Evolutionary conservation across 2,888 invertebrate species (phyloP), one percentile per base, ranked within the genome.

Genomic region (Sisyra nigra): DNA sequence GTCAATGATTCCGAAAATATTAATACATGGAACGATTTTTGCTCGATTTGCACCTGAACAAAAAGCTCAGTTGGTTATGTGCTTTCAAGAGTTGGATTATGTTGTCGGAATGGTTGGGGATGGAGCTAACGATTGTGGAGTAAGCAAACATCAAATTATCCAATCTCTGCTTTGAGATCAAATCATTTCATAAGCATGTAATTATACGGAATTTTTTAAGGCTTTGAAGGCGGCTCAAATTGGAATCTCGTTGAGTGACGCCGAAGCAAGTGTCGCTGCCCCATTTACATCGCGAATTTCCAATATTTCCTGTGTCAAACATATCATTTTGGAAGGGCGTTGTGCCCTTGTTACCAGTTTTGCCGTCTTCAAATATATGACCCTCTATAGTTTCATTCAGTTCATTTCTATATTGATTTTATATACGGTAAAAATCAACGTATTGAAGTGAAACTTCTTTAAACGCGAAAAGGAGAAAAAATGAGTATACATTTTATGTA

Each of bases 321-420:
- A 73, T 48, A 69, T 88, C 5, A 81, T 87, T 48, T 68, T 80
- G 47, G 86, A 91, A 65, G 89, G 92, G 8, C 72, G 91, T 5
- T 84, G 86, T 52, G 87, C 91, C 1, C 66, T 92, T 48, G 85
- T 87, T 47, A 91, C 91, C 1, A 87, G 86, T 35, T 89, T 91
- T 62, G 86, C 87, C 3, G 79, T 87, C 44, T 88, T 91, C 65
- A 89, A 89, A 58, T 91, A 84, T 62, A 91, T 91, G 85, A 85
- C 87, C 44, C 72, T 83, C 50, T 91, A 89, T 63, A 87, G 87
- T 45, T 67, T 93, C 32, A 88, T 88, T 42, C 91, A 93, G 67
- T 93, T 88, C 61, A 72, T 80, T 53, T 80, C 86, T 5, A 80
- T 87, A 11, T 70, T 87, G 31, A 78, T 87, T 47, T 67, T 88